These are phyloP conservation scores for Petrophora chlorosata DNA, from an alignment of 2,888 invertebrate species.

Conservation along the genomic window DNA sequence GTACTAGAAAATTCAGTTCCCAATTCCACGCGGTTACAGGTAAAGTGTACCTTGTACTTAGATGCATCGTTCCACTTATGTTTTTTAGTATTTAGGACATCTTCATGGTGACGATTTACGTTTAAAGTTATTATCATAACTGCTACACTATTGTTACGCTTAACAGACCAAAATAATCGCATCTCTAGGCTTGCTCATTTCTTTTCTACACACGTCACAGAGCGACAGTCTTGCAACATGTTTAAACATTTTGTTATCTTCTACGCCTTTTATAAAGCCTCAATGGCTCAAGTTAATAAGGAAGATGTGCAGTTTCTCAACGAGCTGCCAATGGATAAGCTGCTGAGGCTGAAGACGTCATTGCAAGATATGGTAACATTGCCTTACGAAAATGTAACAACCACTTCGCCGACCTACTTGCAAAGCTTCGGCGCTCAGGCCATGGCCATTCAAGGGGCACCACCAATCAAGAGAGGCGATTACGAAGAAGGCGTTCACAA, in stretches of 20 bases:
- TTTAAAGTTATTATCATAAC: constrained; percentile 53
- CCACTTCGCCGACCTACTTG: constrained; percentile 49
- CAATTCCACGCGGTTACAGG: too few relatives aligned
- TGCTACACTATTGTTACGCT: constrained; percentile 63
- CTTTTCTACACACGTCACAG: constrained; percentile 40
- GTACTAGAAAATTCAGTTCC: too few relatives aligned
- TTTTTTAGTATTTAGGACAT: neutral
- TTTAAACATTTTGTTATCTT: constrained; percentile 42
- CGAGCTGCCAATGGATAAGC: constrained; percentile 87
- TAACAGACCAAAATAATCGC: constrained; percentile 62
- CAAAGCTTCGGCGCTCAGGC: constrained; percentile 72
- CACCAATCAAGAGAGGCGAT: constrained; percentile 68
- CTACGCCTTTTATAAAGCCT: constrained; percentile 37
- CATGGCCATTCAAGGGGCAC: constrained; percentile 65
- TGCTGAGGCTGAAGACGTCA: constrained; percentile 85
- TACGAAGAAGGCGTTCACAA: constrained; percentile 76
- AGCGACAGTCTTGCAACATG: constrained; percentile 53
- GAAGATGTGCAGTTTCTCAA: constrained; percentile 83
- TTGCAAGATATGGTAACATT: constrained; percentile 59
- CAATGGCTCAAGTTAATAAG: constrained; percentile 49
- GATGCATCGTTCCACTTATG: too few relatives aligned
- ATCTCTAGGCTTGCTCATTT: constrained; percentile 28
- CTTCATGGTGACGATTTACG: constrained; percentile 3
- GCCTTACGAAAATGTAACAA: constrained; percentile 57
- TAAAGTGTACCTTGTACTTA: too few relatives aligned